These are phyloP conservation scores for Cyanocitta stelleri DNA, from an alignment of 2,113 vertebrate genomes.

Conservation along the genomic window DNA sequence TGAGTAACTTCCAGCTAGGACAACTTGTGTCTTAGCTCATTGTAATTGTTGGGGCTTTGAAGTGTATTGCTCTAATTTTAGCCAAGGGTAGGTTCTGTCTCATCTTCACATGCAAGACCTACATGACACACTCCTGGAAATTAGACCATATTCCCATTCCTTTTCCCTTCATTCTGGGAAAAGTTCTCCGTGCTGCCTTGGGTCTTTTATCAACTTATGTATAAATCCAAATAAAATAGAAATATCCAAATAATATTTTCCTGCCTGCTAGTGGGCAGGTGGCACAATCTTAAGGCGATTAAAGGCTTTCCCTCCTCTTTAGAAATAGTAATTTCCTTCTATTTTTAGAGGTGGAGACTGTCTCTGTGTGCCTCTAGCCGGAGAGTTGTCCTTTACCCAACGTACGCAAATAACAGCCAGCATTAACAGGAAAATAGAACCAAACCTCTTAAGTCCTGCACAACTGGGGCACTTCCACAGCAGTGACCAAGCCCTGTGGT, in stretches of 20 bases:
- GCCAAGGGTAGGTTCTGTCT: neutral
- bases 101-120: neutral
- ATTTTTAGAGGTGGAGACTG: neutral
- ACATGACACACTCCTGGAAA: neutral
- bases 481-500: neutral
- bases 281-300: conserved; percentile 34
- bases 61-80: neutral
- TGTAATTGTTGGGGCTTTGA: neutral
- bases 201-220: neutral
- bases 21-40: neutral
- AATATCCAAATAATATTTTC: neutral
- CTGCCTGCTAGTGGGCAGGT: conserved; percentile 11
- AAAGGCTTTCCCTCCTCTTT: neutral
- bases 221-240: conserved; percentile 35
- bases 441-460: neutral
- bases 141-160: neutral
- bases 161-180: neutral
- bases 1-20: neutral
- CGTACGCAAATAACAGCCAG: neutral
- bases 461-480: neutral
- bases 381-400: conserved; percentile 32
- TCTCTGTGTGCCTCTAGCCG: neutral
- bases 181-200: neutral
- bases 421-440: neutral
- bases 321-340: neutral